phyloP scores from a whole-genome alignment of 2,888 invertebrate species.

The Ormia ochracea region DNA sequence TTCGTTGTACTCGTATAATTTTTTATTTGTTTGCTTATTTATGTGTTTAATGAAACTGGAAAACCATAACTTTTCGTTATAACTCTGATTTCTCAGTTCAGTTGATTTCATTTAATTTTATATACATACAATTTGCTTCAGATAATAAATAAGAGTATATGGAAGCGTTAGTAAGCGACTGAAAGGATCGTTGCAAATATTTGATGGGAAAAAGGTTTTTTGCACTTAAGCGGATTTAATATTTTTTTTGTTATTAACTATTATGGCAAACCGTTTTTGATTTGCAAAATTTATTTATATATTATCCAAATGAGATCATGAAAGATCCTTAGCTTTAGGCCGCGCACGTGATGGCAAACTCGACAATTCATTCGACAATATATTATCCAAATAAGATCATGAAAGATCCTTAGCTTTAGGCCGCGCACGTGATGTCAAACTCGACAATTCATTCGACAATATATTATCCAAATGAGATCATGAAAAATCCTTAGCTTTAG shows the following conservation, averaged over 20 bases:
- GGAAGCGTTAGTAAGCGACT: constrained; percentile 5
- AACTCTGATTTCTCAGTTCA: constrained; percentile 33
- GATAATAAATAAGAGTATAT: constrained; percentile 46
- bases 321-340: too few relatives aligned
- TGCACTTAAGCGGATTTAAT: constrained; percentile 26
- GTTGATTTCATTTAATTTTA: constrained; percentile 43
- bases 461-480: too few relatives aligned
- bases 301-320: too few relatives aligned
- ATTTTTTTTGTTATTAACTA: not conserved
- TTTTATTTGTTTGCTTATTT: not conserved
- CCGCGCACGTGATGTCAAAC: too few relatives aligned
- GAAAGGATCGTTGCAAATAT: constrained; percentile 23
- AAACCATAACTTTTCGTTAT: constrained; percentile 57
- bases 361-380: too few relatives aligned
- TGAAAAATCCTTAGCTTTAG: too few relatives aligned
- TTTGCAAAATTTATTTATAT: not conserved
- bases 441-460: too few relatives aligned
- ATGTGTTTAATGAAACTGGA: constrained; percentile 31
- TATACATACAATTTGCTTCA: constrained; percentile 39
- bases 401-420: too few relatives aligned
- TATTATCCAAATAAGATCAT: too few relatives aligned
- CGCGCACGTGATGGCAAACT: too few relatives aligned
- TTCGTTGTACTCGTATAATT: not conserved
- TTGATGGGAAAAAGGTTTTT: constrained; percentile 47
- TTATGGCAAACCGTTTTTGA: not conserved